phyloP scores from a whole-genome alignment of 1,140 invertebrate species.

The Brachionus asplanchnoidis region DNA sequence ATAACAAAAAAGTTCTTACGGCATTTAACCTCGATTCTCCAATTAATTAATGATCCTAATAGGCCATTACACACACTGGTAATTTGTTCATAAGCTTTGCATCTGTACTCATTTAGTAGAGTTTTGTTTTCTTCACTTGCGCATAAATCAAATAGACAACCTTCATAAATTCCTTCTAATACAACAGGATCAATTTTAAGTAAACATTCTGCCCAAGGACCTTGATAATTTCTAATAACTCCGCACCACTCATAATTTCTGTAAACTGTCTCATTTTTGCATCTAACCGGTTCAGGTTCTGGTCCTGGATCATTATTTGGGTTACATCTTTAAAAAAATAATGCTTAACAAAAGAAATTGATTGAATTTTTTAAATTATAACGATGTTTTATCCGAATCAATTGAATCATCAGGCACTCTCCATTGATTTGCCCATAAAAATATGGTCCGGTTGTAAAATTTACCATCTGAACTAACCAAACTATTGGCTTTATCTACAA shows the following conservation, averaged over 20 bases:
- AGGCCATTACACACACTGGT: not conserved
- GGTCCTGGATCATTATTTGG: not conserved
- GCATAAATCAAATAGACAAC: constrained; percentile 25
- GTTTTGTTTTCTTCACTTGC: not conserved
- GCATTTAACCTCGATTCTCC: not conserved
- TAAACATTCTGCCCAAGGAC: constrained; percentile 14
- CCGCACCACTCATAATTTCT: constrained; percentile 17
- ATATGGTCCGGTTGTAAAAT: not conserved
- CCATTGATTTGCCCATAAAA: constrained; percentile 7
- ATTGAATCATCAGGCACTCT: constrained; percentile 28
- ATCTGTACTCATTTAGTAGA: constrained; percentile 13
- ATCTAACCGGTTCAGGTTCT: not conserved
- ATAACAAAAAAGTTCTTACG: not conserved
- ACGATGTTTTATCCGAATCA: not conserved
- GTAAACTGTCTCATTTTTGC: not conserved
- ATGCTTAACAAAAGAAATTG: not conserved
- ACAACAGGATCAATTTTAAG: not conserved
- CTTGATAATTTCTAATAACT: not conserved
- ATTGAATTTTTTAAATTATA: not conserved
- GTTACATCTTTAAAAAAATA: not conserved
- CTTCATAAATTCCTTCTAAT: not conserved
- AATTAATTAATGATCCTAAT: not conserved
- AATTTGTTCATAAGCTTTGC: not conserved
- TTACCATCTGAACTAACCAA: not conserved
- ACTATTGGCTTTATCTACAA: constrained; percentile 15